Evolutionary conservation across 2,113 vertebrate genomes (phyloP), one percentile per base, ranked within the genome.

Genomic region (Lota lota): DNA sequence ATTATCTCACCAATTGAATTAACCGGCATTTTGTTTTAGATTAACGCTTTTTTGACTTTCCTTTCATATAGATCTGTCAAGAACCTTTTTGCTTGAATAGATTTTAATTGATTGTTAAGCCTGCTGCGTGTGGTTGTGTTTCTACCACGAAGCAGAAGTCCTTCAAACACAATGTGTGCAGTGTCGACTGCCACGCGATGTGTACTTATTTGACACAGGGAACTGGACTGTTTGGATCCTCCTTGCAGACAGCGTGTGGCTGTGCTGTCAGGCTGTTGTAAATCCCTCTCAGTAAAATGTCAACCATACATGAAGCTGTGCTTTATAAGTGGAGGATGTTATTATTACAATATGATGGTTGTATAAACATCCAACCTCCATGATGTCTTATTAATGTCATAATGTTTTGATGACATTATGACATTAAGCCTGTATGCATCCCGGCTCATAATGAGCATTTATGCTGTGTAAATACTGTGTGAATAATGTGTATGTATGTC

Each of bases 381-480:
- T 47, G 40, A 47, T 47, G 40, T 47, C 40, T 47, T 14, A 47
- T 47, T 47, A 47, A 14, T 47, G 40, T 47, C 12, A 12, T 33
- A 33, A 33, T 47, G 40, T 47, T 47, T 47, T 20, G n/a, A 7
- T n/a, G 54, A 15, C 17, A 57, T 19, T 0, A 4, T 57, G 54
- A 66, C 57, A 50, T 33, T 68, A 28, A 58, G 56, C 18, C n/a
- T 62, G 40, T 58, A 63, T 19, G 28, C 68, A 67, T 67, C 40
- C 40, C 2, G 40, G 40, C 40, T 47, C 40, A 47, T 14, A 47
- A 21, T 59, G 20, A 58, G 56, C 56, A n/a, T 58, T 8, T 62
- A 36, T 71, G 40, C 22, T 20, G 22, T 62, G 54, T 58, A 59
- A 16, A n/a, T 71, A 63, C 40, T 61, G 69, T 66, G 21, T 17